Evolutionary conservation across 2,113 vertebrate species (phyloP).

Genomic region (Boulengerochromis microlepis): DNA sequence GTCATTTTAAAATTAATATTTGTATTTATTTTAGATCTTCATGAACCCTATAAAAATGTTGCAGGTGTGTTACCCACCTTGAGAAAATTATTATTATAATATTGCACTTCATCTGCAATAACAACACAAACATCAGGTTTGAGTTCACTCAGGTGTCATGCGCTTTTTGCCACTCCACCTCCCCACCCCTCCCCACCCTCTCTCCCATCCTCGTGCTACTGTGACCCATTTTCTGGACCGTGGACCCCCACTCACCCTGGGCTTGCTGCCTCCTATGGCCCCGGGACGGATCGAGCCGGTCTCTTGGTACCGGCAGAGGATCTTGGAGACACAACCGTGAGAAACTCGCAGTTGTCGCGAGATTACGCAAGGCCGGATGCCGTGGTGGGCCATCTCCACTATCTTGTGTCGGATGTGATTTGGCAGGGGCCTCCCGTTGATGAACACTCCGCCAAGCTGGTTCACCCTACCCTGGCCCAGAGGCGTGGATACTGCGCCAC

Average conservation of each 20-base stretch:
- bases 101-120: background rate
- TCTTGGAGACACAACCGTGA: slow-evolving; percentile 98
- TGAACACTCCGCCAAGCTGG: slow-evolving; percentile 97
- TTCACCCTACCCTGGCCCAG: slow-evolving; percentile 97
- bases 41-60: background rate
- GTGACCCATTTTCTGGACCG: background rate
- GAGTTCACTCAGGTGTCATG: background rate
- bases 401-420: slow-evolving; percentile 99
- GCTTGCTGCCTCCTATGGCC: slow-evolving; percentile 96
- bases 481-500: slow-evolving; percentile 89
- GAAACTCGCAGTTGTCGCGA: slow-evolving; percentile 94
- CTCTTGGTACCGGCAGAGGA: slow-evolving; percentile 97
- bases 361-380: slow-evolving; percentile 97
- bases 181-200: background rate
- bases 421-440: slow-evolving; percentile 93
- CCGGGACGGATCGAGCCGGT: slow-evolving; percentile 96
- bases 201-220: background rate
- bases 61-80: background rate
- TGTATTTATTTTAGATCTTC: background rate
- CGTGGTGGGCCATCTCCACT: slow-evolving; percentile 98
- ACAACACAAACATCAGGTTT: background rate
- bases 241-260: slow-evolving; percentile 87
- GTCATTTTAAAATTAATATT: background rate
- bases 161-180: background rate
- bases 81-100: background rate